A percentile compares a stretch with the other conserved stretches of the same genome.
phyloP scores from a whole-genome alignment of 2,113 vertebrate genomes.

The Bos indicus region DNA sequence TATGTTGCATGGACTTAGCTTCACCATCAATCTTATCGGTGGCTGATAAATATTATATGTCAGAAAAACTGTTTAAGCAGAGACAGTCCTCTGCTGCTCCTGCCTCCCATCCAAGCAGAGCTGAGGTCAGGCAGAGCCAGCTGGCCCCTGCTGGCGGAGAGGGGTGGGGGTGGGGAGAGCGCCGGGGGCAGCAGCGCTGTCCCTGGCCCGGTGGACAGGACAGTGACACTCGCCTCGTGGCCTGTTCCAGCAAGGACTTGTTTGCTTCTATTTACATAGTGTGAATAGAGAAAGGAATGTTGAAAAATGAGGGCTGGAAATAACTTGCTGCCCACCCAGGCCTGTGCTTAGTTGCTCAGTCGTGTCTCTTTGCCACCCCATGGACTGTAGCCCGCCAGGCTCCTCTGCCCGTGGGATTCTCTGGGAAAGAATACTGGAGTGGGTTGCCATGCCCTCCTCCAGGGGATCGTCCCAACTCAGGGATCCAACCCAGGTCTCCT shows the following conservation, averaged over 20 bases:
- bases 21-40: background rate
- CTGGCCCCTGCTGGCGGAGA: background rate
- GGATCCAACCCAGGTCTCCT: background rate
- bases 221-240: fast-evolving
- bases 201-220: fast-evolving
- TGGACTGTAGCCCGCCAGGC: background rate
- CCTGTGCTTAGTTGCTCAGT: background rate
- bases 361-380: background rate
- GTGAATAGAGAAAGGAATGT: background rate
- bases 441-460: background rate
- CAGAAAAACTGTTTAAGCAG: background rate
- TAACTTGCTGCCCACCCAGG: background rate
- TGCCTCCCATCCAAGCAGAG: background rate
- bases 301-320: background rate
- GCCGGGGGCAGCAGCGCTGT: fast-evolving
- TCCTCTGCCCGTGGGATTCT: background rate
- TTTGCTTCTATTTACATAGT: background rate
- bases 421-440: background rate
- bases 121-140: background rate
- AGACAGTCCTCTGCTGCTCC: background rate
- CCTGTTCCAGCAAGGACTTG: background rate
- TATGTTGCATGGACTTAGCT: background rate
- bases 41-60: background rate
- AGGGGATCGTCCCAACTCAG: background rate
- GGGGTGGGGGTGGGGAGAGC: background rate